Conservation (phyloP, 2,888 invertebrate species). For the Sericinus montela region DNA sequence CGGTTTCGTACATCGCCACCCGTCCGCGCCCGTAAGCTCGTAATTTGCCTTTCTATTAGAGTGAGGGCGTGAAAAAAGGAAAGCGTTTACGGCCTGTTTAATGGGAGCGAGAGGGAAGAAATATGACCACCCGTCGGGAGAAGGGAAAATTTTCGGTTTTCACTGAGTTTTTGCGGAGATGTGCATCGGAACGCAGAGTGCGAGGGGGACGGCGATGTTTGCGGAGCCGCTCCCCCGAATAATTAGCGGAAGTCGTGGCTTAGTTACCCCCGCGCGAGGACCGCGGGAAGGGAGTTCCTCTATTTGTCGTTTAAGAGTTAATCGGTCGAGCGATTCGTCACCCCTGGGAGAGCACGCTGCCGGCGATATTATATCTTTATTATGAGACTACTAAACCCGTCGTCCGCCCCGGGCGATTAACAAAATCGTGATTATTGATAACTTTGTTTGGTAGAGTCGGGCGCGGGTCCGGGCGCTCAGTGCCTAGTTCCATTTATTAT, state of each 20-base stretch:
- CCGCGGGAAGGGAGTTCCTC: constrained; percentile 71
- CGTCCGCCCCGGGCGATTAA: constrained; percentile 61
- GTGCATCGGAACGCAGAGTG: constrained; percentile 69
- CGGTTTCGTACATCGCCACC: constrained; percentile 78
- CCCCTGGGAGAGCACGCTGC: constrained; percentile 67
- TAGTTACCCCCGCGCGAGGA: constrained; percentile 70
- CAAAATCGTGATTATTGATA: constrained; percentile 74
- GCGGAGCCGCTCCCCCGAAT: constrained; percentile 65
- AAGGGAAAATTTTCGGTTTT: constrained; percentile 77
- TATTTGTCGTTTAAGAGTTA: constrained; percentile 80
- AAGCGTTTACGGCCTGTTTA: constrained; percentile 79
- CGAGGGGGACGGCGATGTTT: constrained; percentile 63
- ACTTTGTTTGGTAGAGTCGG: constrained; percentile 48
- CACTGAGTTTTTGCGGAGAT: constrained; percentile 76
- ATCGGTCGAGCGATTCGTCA: constrained; percentile 77
- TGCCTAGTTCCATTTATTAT: constrained; percentile 19
- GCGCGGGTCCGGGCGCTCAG: constrained; percentile 22
- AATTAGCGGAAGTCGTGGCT: constrained; percentile 78
- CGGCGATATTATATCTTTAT: constrained; percentile 74
- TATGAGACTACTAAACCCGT: constrained; percentile 55
- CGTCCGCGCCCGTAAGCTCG: constrained; percentile 79
- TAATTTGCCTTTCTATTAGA: constrained; percentile 80
- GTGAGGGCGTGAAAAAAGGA: constrained; percentile 80
- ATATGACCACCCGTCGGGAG: constrained; percentile 74
- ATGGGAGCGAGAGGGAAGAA: constrained; percentile 79